Percentiles rank a stretch among this genome's conserved stretches.
Evolutionary conservation across 2,797 vertebrate species (phyloP).

Genomic region (Champsocephalus gunnari): DNA sequence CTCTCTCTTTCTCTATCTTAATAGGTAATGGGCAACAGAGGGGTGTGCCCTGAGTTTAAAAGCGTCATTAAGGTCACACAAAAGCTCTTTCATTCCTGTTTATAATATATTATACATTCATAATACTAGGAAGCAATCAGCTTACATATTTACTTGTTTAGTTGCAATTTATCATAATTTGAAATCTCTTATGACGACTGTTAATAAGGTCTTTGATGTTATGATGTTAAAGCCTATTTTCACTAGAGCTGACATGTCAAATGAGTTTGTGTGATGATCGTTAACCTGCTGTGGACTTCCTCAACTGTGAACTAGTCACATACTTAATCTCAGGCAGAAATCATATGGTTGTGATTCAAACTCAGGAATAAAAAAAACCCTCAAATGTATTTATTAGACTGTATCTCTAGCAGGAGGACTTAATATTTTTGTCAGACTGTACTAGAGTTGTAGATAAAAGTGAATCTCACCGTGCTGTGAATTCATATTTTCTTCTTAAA

Average conservation of each 20-base stretch:
- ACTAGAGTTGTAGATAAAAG: background rate
- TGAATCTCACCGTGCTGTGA: background rate
- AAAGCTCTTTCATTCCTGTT: conserved; percentile 1
- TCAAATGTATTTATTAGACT: background rate
- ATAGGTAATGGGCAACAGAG: conserved; percentile 4
- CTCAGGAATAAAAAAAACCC: background rate
- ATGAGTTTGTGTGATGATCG: background rate
- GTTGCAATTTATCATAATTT: background rate
- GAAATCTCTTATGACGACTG: background rate
- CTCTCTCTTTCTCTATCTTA: background rate
- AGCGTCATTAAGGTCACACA: background rate
- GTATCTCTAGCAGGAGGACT: background rate
- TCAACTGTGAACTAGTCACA: background rate
- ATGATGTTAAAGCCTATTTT: background rate
- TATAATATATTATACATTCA: background rate
- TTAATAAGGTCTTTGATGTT: background rate
- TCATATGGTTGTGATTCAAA: background rate
- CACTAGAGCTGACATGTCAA: background rate
- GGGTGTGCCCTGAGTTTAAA: conserved; percentile 13
- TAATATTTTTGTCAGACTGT: background rate
- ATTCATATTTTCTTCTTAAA: background rate
- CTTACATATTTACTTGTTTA: conserved; percentile 1
- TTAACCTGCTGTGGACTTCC: background rate
- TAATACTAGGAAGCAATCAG: background rate
- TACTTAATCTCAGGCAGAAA: background rate